Conservation (phyloP, 23 tunicate species). For the Trididemnum nubilum region DNA sequence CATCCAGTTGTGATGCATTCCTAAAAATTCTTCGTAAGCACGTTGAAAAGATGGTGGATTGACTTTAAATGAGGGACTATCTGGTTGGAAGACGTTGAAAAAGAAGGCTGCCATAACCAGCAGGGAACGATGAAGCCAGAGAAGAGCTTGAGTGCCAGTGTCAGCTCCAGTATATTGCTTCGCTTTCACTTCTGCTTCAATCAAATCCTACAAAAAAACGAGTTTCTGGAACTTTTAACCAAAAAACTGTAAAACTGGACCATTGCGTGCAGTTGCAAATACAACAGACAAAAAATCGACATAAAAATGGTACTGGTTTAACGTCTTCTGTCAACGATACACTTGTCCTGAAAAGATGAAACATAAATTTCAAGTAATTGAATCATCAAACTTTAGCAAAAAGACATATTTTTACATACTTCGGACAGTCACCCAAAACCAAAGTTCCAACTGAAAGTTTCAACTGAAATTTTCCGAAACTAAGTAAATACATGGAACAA, state of each 20-base stretch:
- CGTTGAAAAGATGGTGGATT: conserved; percentile 25
- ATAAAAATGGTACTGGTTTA: too few species aligned
- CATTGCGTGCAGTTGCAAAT: too few species aligned
- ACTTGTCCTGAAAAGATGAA: too few species aligned
- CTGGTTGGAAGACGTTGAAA: not conserved
- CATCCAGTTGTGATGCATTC: conserved; percentile 72
- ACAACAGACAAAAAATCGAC: too few species aligned
- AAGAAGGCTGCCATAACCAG: conserved; percentile 44
- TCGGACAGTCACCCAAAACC: too few species aligned
- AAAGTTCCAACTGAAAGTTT: too few species aligned
- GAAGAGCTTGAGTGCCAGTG: conserved; percentile 59
- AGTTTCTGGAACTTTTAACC: not conserved
- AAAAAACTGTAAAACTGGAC: not conserved
- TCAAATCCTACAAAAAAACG: conserved; percentile 13
- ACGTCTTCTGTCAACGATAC: too few species aligned
- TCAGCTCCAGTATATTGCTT: conserved; percentile 49
- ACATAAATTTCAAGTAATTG: too few species aligned
- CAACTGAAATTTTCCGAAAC: too few species aligned
- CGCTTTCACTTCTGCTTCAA: conserved; percentile 31
- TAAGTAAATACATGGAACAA: too few species aligned
- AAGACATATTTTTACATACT: too few species aligned
- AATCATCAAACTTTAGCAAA: too few species aligned
- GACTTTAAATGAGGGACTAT: conserved; percentile 13
- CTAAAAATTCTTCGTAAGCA: conserved; percentile 40
- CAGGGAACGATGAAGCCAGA: conserved; percentile 62